Evolutionary conservation across 2,113 vertebrate species (phyloP).

Genomic region (Prionailurus viverrinus): DNA sequence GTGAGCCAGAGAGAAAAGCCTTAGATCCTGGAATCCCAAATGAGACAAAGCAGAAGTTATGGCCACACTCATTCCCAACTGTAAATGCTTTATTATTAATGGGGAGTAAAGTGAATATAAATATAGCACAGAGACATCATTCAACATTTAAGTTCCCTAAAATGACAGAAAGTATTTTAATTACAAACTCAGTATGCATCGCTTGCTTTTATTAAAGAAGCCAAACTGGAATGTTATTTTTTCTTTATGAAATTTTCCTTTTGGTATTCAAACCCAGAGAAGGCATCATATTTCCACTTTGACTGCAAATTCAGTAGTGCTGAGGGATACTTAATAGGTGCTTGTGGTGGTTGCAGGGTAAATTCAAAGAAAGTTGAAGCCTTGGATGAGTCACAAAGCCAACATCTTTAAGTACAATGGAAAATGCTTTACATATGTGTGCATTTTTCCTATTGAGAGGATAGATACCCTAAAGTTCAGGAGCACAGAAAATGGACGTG

Average conservation of each 20-base stretch:
- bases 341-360: slow-evolving; percentile 53
- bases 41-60: slow-evolving; percentile 38
- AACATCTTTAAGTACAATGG: slow-evolving; percentile 40
- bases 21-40: slow-evolving; percentile 5
- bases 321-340: slow-evolving; percentile 47
- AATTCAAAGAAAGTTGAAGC: slow-evolving; percentile 62
- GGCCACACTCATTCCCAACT: background rate
- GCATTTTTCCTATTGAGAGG: slow-evolving; percentile 33
- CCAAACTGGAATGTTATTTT: slow-evolving; percentile 31
- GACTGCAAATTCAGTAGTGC: slow-evolving; percentile 46
- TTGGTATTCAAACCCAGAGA: slow-evolving; percentile 54
- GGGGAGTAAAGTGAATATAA: slow-evolving; percentile 45
- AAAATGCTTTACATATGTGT: slow-evolving; percentile 61
- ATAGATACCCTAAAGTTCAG: background rate
- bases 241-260: slow-evolving; percentile 56
- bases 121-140: slow-evolving; percentile 44
- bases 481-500: background rate
- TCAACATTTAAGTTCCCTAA: background rate
- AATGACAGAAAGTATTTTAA: slow-evolving; percentile 62
- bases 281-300: slow-evolving; percentile 47
- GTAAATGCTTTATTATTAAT: slow-evolving; percentile 63
- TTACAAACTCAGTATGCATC: slow-evolving; percentile 27
- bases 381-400: slow-evolving; percentile 60
- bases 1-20: background rate
- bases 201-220: slow-evolving; percentile 36